Percentiles rank a stretch among this genome's conserved stretches.
Evolutionary conservation across 2,888 invertebrate genomes (phyloP).

Genomic region (Pasiphila rectangulata): DNA sequence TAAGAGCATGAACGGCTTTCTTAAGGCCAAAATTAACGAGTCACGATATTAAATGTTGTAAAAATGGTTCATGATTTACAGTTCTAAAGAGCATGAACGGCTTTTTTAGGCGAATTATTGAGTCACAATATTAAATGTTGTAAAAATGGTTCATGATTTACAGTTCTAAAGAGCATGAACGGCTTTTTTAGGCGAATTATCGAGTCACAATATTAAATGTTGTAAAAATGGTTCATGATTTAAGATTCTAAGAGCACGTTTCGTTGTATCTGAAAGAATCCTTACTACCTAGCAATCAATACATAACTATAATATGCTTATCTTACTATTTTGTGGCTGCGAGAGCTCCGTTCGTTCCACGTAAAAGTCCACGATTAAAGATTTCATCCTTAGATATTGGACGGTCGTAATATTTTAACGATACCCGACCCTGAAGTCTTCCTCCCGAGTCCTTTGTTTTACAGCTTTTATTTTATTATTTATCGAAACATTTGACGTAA

Average conservation of each 20-base stretch:
- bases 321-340: conserved; percentile 54
- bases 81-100: too few species aligned
- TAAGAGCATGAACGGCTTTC: too few species aligned
- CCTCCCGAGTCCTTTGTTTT: conserved; percentile 63
- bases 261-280: conserved; percentile 59
- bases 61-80: conserved; percentile 5
- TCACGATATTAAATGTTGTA: too few species aligned
- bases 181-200: conserved; percentile 5
- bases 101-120: conserved; percentile 5
- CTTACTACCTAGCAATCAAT: too few species aligned
- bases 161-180: too few species aligned
- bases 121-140: too few species aligned
- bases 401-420: conserved; percentile 78
- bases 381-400: conserved; percentile 74
- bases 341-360: conserved; percentile 53
- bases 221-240: conserved; percentile 8
- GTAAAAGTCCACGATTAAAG: conserved; percentile 71
- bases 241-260: conserved; percentile 48
- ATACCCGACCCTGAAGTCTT: conserved; percentile 52
- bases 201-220: too few species aligned
- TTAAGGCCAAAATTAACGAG: conserved; percentile 5
- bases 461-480: conserved; percentile 74
- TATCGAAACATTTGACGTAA: conserved; percentile 74
- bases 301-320: conserved; percentile 52
- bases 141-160: conserved; percentile 6